Percentiles rank a stretch among this genome's conserved stretches.
Evolutionary conservation across 2,888 invertebrate species (phyloP).

Genomic region (Pseudococcus viburni): DNA sequence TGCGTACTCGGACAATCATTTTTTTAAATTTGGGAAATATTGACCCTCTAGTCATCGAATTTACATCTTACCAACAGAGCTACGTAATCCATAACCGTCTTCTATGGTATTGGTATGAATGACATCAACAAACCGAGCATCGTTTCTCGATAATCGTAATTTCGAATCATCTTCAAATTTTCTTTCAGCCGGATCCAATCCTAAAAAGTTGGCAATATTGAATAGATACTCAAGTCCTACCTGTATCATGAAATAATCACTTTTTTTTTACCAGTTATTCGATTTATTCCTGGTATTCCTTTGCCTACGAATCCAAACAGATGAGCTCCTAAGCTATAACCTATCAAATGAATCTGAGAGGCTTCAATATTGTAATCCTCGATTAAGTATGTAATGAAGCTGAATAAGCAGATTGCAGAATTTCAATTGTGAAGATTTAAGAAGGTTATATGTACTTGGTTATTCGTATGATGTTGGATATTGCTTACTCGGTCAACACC

Average conservation of each 20-base stretch:
- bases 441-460: not conserved
- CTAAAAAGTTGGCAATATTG: not conserved
- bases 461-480: not conserved
- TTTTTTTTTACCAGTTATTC: constrained; percentile 73
- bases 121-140: constrained; percentile 77
- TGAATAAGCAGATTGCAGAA: constrained; percentile 69
- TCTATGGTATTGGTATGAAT: constrained; percentile 77
- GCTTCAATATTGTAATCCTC: constrained; percentile 71
- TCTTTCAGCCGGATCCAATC: not conserved
- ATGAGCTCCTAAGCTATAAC: constrained; percentile 78
- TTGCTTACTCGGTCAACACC: not conserved
- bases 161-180: not conserved
- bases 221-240: not conserved
- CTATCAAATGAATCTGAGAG: constrained; percentile 75
- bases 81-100: constrained; percentile 76
- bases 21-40: not conserved
- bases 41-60: not conserved
- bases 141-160: constrained; percentile 70
- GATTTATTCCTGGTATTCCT: constrained; percentile 73
- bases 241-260: not conserved
- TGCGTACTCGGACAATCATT: no score
- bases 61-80: constrained; percentile 73
- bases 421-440: not conserved
- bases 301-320: constrained; percentile 76
- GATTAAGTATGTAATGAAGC: constrained; percentile 74